These are phyloP conservation scores for Pterobdella sp. DNA, from an alignment of 2,888 invertebrate species.

Conservation along the genomic window DNA sequence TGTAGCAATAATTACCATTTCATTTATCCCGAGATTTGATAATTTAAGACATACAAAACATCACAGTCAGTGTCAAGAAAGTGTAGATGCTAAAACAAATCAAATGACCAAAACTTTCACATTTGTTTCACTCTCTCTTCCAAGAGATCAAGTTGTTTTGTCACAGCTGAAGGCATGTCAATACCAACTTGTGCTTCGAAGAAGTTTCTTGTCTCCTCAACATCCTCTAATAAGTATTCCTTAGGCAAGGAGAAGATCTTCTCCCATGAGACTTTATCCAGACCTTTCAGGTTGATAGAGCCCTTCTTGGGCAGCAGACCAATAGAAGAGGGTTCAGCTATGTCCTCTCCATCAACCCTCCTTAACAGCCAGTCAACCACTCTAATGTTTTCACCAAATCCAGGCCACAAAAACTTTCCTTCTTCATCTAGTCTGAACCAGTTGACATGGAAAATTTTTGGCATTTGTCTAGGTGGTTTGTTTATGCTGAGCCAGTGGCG, in stretches of 20 bases:
- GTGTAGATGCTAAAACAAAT: too few species aligned
- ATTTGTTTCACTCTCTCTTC: slow-evolving; percentile 33
- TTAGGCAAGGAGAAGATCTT: slow-evolving; percentile 76
- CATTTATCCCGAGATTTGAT: too few species aligned
- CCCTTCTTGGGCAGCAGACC: slow-evolving; percentile 38
- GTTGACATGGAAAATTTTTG: slow-evolving; percentile 42
- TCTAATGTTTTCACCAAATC: slow-evolving; percentile 42
- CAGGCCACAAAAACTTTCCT: slow-evolving; percentile 41
- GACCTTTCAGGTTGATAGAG: slow-evolving; percentile 32
- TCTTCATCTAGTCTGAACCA: slow-evolving; percentile 41
- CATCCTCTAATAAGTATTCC: slow-evolving; percentile 79
- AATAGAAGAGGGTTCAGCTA: slow-evolving; percentile 53
- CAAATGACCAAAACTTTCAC: too few species aligned
- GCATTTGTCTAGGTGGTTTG: slow-evolving; percentile 38
- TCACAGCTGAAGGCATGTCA: slow-evolving; percentile 70
- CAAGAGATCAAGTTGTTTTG: slow-evolving; percentile 58
- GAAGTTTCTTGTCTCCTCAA: slow-evolving; percentile 70
- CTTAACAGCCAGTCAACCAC: slow-evolving; percentile 42
- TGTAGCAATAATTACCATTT: too few species aligned
- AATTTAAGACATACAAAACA: too few species aligned
- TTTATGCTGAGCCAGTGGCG: slow-evolving; percentile 41
- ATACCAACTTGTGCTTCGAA: slow-evolving; percentile 78
- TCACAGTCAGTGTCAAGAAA: too few species aligned
- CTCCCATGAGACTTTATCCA: slow-evolving; percentile 52
- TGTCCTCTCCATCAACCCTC: slow-evolving; percentile 53